A percentile compares a stretch with the other conserved stretches of the same genome.
phyloP scores from a whole-genome alignment of 2,888 invertebrate genomes.

The Aphidoletes aphidimyza region DNA sequence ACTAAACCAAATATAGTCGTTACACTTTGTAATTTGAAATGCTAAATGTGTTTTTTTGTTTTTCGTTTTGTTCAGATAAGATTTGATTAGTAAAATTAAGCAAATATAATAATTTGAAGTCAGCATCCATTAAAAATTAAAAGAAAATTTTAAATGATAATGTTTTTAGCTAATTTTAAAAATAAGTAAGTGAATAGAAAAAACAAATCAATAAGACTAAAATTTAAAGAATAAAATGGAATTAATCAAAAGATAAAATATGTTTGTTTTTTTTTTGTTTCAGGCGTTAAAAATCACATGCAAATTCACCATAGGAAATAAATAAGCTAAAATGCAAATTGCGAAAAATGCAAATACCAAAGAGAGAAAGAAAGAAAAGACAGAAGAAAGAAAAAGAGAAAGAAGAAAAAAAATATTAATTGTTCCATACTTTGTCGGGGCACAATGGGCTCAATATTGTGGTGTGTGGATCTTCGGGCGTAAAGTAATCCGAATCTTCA shows the following conservation, averaged over 20 bases:
- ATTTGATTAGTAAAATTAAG: neutral
- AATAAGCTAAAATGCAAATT: too few species aligned
- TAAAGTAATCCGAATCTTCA: constrained; percentile 80
- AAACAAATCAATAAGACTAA: neutral
- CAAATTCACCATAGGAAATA: neutral
- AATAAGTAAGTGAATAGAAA: neutral
- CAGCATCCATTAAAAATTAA: neutral
- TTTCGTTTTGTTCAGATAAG: neutral
- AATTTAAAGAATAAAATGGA: neutral
- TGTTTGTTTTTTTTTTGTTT: neutral
- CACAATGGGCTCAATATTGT: constrained; percentile 74
- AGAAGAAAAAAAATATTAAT: neutral
- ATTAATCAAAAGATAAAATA: too few species aligned
- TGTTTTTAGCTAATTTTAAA: neutral
- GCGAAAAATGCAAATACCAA: neutral
- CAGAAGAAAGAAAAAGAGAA: neutral
- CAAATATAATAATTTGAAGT: neutral
- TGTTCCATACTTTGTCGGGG: constrained; percentile 61
- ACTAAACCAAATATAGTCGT: neutral
- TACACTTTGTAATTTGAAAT: neutral
- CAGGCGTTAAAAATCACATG: constrained; percentile 33
- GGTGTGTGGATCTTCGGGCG: constrained; percentile 79
- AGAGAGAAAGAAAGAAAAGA: neutral
- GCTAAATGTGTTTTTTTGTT: neutral
- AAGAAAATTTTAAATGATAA: neutral